Conservation (phyloP, 2,888 invertebrate species). For the Busseola fusca region DNA sequence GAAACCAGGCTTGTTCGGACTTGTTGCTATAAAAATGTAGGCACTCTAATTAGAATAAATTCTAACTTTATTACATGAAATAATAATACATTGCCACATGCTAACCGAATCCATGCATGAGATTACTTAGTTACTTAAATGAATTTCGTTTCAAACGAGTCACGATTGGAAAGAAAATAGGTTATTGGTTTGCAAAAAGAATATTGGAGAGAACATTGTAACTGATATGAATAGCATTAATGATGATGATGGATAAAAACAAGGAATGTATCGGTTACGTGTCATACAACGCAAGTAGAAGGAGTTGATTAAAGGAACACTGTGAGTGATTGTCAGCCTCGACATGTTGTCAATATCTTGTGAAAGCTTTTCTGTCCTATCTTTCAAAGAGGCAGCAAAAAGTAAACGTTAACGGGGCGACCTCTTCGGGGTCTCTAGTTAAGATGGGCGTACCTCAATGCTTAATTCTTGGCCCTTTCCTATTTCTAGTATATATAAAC, state of each 20-base stretch:
- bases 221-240: slow-evolving; percentile 21
- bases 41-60: slow-evolving; percentile 52
- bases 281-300: slow-evolving; percentile 12
- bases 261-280: slow-evolving; percentile 27
- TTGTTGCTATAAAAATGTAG: slow-evolving; percentile 53
- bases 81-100: slow-evolving; percentile 42
- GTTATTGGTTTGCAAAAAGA: slow-evolving; percentile 13
- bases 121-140: slow-evolving; percentile 15
- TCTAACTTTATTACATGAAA: slow-evolving; percentile 44
- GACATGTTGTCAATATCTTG: slow-evolving; percentile 16
- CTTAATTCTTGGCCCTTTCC: too few species aligned
- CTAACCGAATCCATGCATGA: slow-evolving; percentile 27
- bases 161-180: slow-evolving; percentile 30
- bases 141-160: slow-evolving; percentile 2
- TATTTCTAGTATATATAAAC: too few species aligned
- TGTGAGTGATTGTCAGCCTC: slow-evolving; percentile 21
- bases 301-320: slow-evolving; percentile 27
- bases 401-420: too few species aligned
- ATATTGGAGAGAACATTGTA: slow-evolving; percentile 21
- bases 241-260: slow-evolving; percentile 29
- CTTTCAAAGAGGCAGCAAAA: too few species aligned
- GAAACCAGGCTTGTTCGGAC: slow-evolving; percentile 55
- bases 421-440: too few species aligned
- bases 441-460: too few species aligned
- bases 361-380: slow-evolving; percentile 34